Evolutionary conservation across 2,797 vertebrate species (phyloP), one percentile per base, ranked within the genome.

Genomic region (Poeciliopsis paucimaculata): DNA sequence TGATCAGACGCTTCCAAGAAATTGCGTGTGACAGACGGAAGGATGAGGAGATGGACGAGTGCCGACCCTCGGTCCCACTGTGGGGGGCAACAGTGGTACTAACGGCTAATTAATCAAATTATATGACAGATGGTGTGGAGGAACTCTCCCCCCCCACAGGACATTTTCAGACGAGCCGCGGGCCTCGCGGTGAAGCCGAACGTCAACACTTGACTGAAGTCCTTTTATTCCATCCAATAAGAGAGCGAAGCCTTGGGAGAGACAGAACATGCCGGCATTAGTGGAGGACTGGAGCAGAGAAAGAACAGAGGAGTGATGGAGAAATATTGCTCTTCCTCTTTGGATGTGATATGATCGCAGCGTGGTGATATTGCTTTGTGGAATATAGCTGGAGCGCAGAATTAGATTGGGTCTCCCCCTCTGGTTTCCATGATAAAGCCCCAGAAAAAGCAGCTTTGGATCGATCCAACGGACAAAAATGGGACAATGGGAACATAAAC

Each of bases 351-450:
- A 87, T 85, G 84, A 95, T 95, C 90, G 83, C 87, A 83, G 87
- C 57, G 76, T 55, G 87, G 82, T 83, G 81, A 91, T 95, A 95
- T 95, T 94, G 94, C 92, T 94, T 93, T 93, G 93, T 92, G 92
- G 94, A 92, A 94, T 93, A 95, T 94, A 94, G 92, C 91, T 79
- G 91, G 89, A 84, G 90, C 82, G 45, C 83, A 84, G 92, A 93
- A 95, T 95, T 95, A 93, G 93, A 95, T 95, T 92, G 89, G 84
- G 84, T 80, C 88, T 81, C 87, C 92, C 90, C 85, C 91, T 86
- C 90, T 81, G 86, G 86, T 90, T 86, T 87, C 91, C 78, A 82
- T 71, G 93, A 94, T 90, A 92, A 90, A 84, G 80, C 88, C 87
- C 68, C 46, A 78, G 90, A 85, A 92, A 93, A 93, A 95, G 92